Evolutionary conservation across 2,888 invertebrate genomes (phyloP).

Genomic region (Stenchaetothrips biformis): DNA sequence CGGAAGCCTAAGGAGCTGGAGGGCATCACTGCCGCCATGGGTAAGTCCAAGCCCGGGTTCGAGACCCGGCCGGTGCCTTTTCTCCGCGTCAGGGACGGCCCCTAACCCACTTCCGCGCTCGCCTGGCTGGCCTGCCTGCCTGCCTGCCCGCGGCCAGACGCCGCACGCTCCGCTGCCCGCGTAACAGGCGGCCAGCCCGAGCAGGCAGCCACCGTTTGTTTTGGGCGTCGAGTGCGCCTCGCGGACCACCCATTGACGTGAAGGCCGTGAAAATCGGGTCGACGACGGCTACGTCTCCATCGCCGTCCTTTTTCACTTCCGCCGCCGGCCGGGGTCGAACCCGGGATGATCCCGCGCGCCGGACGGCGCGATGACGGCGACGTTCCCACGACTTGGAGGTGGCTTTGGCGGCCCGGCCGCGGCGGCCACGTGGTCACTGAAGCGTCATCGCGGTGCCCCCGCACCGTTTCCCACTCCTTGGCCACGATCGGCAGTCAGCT

Average conservation of each 20-base stretch:
- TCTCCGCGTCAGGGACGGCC: too few species aligned
- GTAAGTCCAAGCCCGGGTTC: conserved; percentile 51
- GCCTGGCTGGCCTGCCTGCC: too few species aligned
- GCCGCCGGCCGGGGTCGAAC: too few species aligned
- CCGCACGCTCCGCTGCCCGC: neutral
- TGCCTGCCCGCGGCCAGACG: neutral
- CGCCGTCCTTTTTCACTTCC: too few species aligned
- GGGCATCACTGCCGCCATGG: conserved; percentile 77
- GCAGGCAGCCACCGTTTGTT: neutral
- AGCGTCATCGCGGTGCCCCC: neutral
- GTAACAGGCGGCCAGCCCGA: neutral
- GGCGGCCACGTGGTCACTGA: neutral
- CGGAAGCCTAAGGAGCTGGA: conserved; percentile 88
- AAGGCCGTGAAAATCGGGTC: too few species aligned
- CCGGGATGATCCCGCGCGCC: too few species aligned
- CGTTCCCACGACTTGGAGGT: neutral
- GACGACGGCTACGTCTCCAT: too few species aligned
- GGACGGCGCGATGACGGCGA: neutral
- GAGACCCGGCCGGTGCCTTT: too few species aligned
- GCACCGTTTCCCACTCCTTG: neutral
- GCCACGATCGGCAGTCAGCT: conserved; percentile 14
- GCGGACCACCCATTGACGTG: neutral
- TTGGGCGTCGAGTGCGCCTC: conserved; percentile 21
- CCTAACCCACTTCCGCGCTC: too few species aligned
- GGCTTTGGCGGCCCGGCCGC: neutral